phyloP scores from a whole-genome alignment of 2,113 vertebrate species.

The Cyprinodon brontotheroides region DNA sequence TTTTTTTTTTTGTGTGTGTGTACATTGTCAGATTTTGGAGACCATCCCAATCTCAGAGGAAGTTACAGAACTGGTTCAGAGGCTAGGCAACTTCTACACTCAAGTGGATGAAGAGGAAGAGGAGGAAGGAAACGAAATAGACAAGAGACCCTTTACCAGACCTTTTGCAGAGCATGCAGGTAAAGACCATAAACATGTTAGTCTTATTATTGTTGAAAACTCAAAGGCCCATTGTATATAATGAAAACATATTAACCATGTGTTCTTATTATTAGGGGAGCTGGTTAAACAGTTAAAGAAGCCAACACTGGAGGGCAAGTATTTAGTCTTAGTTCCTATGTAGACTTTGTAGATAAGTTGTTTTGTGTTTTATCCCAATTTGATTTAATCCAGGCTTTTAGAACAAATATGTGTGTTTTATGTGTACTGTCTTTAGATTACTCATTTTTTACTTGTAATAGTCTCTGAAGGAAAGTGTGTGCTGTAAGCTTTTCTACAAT shows the following conservation, averaged over 20 bases:
- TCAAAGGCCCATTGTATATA: not conserved
- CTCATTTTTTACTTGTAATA: not conserved
- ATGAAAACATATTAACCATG: not conserved
- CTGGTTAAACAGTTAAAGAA: conserved; percentile 24
- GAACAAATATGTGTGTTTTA: not conserved
- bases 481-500: too few species aligned
- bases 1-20: not conserved
- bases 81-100: conserved; percentile 91
- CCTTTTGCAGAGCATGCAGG: conserved; percentile 68
- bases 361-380: not conserved
- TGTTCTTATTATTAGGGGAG: conserved; percentile 56
- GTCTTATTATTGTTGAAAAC: not conserved
- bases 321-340: conserved; percentile 14
- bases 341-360: conserved; percentile 11
- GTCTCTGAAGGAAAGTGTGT: too few species aligned
- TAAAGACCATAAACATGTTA: not conserved
- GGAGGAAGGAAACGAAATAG: conserved; percentile 83
- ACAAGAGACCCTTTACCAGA: conserved; percentile 74
- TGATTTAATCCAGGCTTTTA: conserved; percentile 4
- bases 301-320: conserved; percentile 73
- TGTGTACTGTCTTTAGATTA: not conserved
- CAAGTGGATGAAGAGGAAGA: conserved; percentile 80
- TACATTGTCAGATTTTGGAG: conserved; percentile 88
- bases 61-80: conserved; percentile 89
- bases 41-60: conserved; percentile 92